Percentiles rank a stretch among this genome's conserved stretches.
These are phyloP conservation scores for Apodemus agrarius DNA, from an alignment of 2,797 vertebrate species.

Conservation along the genomic window DNA sequence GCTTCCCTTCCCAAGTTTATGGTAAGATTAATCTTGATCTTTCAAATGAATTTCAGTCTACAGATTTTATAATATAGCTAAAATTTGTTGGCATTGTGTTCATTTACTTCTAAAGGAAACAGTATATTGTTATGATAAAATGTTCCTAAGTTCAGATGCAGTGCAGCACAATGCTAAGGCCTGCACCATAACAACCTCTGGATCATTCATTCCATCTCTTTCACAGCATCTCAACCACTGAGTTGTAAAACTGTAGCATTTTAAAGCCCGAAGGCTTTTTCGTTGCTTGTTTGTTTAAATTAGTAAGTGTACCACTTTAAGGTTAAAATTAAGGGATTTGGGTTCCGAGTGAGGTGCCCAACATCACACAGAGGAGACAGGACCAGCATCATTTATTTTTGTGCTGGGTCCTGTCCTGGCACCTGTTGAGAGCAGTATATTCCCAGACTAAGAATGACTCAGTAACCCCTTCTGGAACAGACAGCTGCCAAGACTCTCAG, in stretches of 20 bases:
- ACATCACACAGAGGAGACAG: background rate
- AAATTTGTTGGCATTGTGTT: slow-evolving; percentile 27
- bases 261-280: slow-evolving; percentile 34
- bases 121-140: slow-evolving; percentile 10
- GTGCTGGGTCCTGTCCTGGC: background rate
- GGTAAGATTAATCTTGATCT: background rate
- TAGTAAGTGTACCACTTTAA: background rate
- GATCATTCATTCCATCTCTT: background rate
- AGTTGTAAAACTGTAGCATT: background rate
- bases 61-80: background rate
- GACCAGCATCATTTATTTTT: background rate
- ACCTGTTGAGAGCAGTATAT: slow-evolving; percentile 38
- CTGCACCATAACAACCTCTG: background rate
- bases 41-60: slow-evolving; percentile 35
- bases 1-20: background rate
- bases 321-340: background rate
- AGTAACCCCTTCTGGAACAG: background rate
- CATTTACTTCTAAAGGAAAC: slow-evolving; percentile 55
- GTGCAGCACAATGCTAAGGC: background rate
- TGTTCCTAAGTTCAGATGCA: background rate
- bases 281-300: background rate
- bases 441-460: background rate
- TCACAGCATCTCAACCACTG: background rate
- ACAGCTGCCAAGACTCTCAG: slow-evolving; percentile 28
- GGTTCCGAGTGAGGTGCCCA: background rate